Evolutionary conservation across 2,113 vertebrate genomes (phyloP), one percentile per base, ranked within the genome.

Genomic region (Cinclus cinclus): DNA sequence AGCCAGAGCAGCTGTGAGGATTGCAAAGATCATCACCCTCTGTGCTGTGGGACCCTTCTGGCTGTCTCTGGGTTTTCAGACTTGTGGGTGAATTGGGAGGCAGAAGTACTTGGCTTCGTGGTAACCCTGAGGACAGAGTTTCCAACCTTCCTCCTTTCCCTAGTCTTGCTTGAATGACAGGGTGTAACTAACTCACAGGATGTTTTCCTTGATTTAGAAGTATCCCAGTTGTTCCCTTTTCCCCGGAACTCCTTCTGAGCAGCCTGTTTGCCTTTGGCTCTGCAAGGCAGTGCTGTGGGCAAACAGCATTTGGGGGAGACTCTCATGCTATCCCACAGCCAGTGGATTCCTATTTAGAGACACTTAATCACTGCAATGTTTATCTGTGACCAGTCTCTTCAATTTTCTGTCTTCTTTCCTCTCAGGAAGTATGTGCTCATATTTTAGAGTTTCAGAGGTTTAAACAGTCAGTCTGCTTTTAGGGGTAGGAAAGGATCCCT

Each of bases 61-160:
- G 17, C 73, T 75, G 46, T 3, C 39, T 67, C 33, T 63, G 83
- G 10, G 13, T 42, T 41, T 70, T n/a, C 71, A 47, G 58, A 15
- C 16, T 39, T 46, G 2, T 4, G 39, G 33, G 50, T 37, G 7
- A 41, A n/a, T 62, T 0, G 0, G 0, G 41, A 44, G 50, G 7
- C 55, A 37, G 65, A 25, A 55, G 17, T 20, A 11, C 52, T n/a
- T 89, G 56, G 67, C 73, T 41, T 67, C 84, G 74, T n/a, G 65
- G 13, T 35, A 30, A 68, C 42, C n/a, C 21, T 24, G 27, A 35
- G 35, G 37, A 81, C 65, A 41, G 37, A 23, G 10, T 33, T 30
- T 59, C 59, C 69, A 92, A 7, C n/a, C 25, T 60, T 49, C 15
- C 35, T 79, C 17, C 31, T 76, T 88, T 65, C 23, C 50, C 25